Conservation (phyloP, 2,797 vertebrate genomes). For the Salmo trutta region DNA sequence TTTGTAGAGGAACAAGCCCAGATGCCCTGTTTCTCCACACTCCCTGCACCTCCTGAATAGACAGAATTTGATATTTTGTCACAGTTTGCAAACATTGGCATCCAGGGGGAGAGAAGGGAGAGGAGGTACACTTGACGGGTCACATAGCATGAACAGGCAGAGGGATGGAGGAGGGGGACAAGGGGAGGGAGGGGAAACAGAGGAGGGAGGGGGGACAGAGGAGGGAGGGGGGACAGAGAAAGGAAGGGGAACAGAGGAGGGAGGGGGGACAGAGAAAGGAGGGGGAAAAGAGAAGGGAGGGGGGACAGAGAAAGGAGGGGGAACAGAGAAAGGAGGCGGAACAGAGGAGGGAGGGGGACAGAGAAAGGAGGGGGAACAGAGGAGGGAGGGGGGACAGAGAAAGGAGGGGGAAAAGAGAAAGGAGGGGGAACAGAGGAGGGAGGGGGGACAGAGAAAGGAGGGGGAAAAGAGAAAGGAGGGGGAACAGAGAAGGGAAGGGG, state of each 20-base stretch:
- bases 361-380: too few relatives aligned
- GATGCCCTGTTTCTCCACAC: slow-evolving; percentile 50
- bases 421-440: too few relatives aligned
- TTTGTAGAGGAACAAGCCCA: slow-evolving; percentile 43
- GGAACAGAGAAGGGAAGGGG: too few relatives aligned
- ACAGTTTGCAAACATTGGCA: slow-evolving; percentile 83
- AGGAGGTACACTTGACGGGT: slow-evolving; percentile 69
- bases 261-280: neutral
- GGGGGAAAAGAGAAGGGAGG: neutral
- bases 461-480: too few relatives aligned
- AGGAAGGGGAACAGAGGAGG: neutral
- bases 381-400: too few relatives aligned
- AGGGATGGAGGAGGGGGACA: slow-evolving; percentile 9
- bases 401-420: too few relatives aligned
- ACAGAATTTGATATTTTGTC: slow-evolving; percentile 72
- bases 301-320: too few relatives aligned
- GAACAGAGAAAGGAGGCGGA: too few relatives aligned
- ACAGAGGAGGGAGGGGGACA: too few relatives aligned
- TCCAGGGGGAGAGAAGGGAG: slow-evolving; percentile 42
- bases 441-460: too few relatives aligned
- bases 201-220: neutral
- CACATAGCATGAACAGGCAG: slow-evolving; percentile 54
- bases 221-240: slow-evolving; percentile 1
- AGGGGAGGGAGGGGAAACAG: slow-evolving; percentile 5
- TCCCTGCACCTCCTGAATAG: slow-evolving; percentile 66